Conservation (phyloP, 2,797 vertebrate genomes). For the Dromococcyx pavoninus region DNA sequence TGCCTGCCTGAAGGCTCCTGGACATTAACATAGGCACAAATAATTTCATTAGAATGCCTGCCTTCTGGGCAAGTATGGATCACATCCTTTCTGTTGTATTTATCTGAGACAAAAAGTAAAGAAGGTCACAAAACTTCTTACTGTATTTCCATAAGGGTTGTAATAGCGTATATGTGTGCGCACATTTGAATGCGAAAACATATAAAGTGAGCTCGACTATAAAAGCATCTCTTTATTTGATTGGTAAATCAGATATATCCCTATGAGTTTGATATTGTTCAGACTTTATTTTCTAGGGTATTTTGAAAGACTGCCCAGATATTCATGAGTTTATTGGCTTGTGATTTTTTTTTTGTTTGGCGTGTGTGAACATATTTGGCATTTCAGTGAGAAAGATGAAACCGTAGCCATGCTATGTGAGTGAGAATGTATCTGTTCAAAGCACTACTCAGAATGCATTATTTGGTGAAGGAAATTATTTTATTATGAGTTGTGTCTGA, state of each 20-base stretch:
- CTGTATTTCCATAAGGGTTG: rapidly evolving
- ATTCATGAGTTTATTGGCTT: background rate
- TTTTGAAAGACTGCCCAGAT: background rate
- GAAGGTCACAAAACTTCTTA: background rate
- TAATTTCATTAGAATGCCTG: background rate
- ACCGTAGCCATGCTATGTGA: background rate
- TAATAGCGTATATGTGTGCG: background rate
- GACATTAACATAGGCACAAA: background rate
- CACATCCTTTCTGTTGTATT: background rate
- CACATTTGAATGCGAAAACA: background rate
- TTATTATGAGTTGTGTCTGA: background rate
- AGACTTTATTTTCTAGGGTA: background rate
- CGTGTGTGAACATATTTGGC: background rate
- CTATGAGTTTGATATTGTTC: background rate
- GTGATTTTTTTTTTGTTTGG: background rate
- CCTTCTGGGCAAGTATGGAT: conserved; percentile 24
- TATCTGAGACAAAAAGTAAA: background rate
- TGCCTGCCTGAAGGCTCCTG: background rate
- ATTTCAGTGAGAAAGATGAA: background rate
- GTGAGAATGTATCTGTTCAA: background rate
- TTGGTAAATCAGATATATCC: background rate
- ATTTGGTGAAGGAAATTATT: background rate
- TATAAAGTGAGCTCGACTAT: background rate
- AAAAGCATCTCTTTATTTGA: background rate
- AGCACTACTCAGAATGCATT: background rate